phyloP scores from a whole-genome alignment of 2,888 invertebrate species.

The Drosophila paracracens region DNA sequence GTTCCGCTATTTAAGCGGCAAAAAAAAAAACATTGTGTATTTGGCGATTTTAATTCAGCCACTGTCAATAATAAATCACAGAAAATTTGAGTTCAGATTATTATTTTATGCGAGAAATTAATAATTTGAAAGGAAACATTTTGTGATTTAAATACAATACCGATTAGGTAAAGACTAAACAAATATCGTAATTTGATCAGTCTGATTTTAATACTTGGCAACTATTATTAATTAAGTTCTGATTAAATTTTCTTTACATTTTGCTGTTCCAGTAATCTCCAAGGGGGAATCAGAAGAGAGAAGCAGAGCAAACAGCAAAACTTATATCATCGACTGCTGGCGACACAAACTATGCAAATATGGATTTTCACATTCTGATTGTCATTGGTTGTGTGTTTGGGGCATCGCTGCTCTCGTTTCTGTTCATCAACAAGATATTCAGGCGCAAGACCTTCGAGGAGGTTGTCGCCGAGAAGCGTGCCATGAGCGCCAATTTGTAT shows the following conservation, averaged over 20 bases:
- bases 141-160: not conserved
- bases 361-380: constrained; percentile 85
- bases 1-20: not conserved
- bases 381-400: constrained; percentile 85
- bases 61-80: not conserved
- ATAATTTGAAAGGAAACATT: not conserved
- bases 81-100: not conserved
- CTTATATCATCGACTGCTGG: constrained; percentile 12
- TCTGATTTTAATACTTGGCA: not conserved
- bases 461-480: constrained; percentile 84
- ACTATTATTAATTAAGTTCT: not conserved
- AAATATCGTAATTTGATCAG: not conserved
- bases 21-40: not conserved
- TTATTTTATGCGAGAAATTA: not conserved
- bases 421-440: constrained; percentile 85
- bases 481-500: constrained; percentile 84
- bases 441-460: constrained; percentile 85
- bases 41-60: not conserved
- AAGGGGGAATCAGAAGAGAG: constrained; percentile 24
- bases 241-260: not conserved
- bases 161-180: not conserved
- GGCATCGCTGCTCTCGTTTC: constrained; percentile 83
- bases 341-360: constrained; percentile 83
- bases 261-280: constrained; percentile 34
- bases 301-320: constrained; percentile 28